Percentiles rank a stretch among this genome's conserved stretches.
Conservation (phyloP, 2,888 invertebrate species). For the Zygogramma bicolorata region DNA sequence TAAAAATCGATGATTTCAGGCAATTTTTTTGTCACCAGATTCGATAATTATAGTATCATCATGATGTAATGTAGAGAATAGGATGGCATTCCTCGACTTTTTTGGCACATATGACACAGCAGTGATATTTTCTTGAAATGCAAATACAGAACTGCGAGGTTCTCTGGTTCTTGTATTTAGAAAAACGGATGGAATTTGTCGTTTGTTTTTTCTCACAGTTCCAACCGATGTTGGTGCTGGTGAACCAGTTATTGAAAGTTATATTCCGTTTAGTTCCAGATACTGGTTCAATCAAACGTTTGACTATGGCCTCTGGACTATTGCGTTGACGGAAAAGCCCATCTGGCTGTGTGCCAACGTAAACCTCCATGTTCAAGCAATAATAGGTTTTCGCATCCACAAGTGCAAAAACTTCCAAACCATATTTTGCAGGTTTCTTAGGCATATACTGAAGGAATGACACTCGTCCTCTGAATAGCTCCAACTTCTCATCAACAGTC, state of each 20-base stretch:
- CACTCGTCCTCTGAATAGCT: slow-evolving; percentile 39
- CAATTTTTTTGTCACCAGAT: slow-evolving; percentile 21
- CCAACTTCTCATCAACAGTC: slow-evolving; percentile 52
- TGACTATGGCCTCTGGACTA: not conserved
- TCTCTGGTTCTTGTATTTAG: slow-evolving; percentile 10
- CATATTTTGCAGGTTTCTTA: slow-evolving; percentile 54
- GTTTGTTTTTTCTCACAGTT: slow-evolving; percentile 26
- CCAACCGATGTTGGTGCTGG: slow-evolving; percentile 21
- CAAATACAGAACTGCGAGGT: slow-evolving; percentile 30
- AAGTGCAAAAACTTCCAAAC: slow-evolving; percentile 51
- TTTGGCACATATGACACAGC: slow-evolving; percentile 35
- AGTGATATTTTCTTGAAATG: slow-evolving; percentile 34
- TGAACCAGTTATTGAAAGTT: slow-evolving; percentile 52
- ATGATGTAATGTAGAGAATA: slow-evolving; percentile 33
- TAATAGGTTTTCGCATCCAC: slow-evolving; percentile 47
- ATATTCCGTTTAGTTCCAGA: slow-evolving; percentile 1
- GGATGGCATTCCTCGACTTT: slow-evolving; percentile 30
- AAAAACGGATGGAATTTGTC: slow-evolving; percentile 30
- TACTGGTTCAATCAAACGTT: slow-evolving; percentile 1
- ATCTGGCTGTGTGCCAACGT: slow-evolving; percentile 13
- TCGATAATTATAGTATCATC: slow-evolving; percentile 25
- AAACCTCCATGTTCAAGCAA: slow-evolving; percentile 36
- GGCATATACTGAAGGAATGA: slow-evolving; percentile 55
- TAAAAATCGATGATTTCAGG: slow-evolving; percentile 26
- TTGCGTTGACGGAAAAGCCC: slow-evolving; percentile 1